Percentiles rank a stretch among this genome's conserved stretches.
These are phyloP conservation scores for Eristalis pertinax DNA, from an alignment of 2,888 invertebrate genomes.

Conservation along the genomic window DNA sequence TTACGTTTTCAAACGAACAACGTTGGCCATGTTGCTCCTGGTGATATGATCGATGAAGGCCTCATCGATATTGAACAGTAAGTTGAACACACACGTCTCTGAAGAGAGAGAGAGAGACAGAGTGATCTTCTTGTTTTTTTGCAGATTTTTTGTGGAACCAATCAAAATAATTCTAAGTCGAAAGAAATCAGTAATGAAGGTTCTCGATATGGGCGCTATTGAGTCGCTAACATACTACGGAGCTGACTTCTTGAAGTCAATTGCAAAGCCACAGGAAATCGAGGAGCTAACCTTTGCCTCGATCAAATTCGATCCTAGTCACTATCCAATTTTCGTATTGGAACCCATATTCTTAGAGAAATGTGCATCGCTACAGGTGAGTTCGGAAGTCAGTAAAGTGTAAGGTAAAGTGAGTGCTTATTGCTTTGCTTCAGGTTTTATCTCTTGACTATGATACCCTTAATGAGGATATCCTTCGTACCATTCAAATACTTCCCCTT, in stretches of 20 bases:
- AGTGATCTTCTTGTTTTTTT: neutral
- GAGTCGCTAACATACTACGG: conserved; percentile 80
- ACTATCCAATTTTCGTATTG: conserved; percentile 83
- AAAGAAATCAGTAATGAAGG: conserved; percentile 77
- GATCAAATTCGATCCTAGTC: conserved; percentile 88
- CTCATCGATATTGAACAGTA: conserved; percentile 80
- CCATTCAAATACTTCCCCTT: conserved; percentile 80
- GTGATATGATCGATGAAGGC: conserved; percentile 78
- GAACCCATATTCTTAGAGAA: conserved; percentile 83
- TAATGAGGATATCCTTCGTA: conserved; percentile 79
- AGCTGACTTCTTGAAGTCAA: conserved; percentile 79
- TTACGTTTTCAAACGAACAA: conserved; percentile 80
- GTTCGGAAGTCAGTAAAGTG: neutral
- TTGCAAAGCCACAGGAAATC: conserved; percentile 83
- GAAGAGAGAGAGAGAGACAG: neutral
- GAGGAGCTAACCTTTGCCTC: conserved; percentile 86
- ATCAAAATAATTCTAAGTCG: conserved; percentile 79
- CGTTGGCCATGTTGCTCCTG: conserved; percentile 78
- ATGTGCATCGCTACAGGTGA: conserved; percentile 84
- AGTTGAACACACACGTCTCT: conserved; percentile 25
- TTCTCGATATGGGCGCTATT: conserved; percentile 80
- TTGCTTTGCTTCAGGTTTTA: conserved; percentile 74
- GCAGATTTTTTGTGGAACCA: conserved; percentile 80
- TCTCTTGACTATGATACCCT: conserved; percentile 80
- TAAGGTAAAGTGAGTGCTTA: neutral